phyloP scores from a whole-genome alignment of 2,888 invertebrate genomes.

The Drosophila emarginata region DNA sequence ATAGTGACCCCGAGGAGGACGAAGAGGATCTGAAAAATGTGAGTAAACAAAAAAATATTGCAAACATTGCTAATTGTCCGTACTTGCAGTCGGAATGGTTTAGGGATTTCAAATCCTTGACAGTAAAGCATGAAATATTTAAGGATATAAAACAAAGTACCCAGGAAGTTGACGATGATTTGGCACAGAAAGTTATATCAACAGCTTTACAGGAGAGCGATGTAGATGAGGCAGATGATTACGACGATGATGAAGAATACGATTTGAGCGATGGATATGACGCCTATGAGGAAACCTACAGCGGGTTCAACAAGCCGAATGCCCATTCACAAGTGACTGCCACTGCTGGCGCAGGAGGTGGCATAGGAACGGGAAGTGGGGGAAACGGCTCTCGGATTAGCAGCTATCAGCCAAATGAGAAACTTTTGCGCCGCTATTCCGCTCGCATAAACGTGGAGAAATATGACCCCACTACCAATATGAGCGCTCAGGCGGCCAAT shows the following conservation, averaged over 20 bases:
- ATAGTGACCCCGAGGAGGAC: conserved; percentile 81
- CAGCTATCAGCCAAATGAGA: conserved; percentile 91
- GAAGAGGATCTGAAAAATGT: conserved; percentile 54
- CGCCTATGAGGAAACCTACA: conserved; percentile 79
- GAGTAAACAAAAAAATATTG: background rate
- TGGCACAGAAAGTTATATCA: conserved; percentile 38
- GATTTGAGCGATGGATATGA: conserved; percentile 64
- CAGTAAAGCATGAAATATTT: conserved; percentile 74
- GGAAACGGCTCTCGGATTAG: conserved; percentile 84
- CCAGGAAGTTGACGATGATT: conserved; percentile 48
- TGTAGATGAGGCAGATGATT: conserved; percentile 54
- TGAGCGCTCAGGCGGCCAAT: conserved; percentile 87
- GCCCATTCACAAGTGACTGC: conserved; percentile 58
- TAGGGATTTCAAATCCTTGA: conserved; percentile 68
- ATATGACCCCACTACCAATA: conserved; percentile 85
- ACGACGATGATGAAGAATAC: conserved; percentile 62
- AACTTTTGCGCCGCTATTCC: conserved; percentile 89
- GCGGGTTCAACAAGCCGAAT: conserved; percentile 79
- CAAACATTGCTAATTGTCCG: background rate
- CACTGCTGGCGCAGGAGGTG: conserved; percentile 23
- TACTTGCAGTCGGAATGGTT: conserved; percentile 63
- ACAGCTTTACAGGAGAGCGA: conserved; percentile 26
- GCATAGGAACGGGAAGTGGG: conserved; percentile 11
- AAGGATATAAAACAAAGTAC: conserved; percentile 54
- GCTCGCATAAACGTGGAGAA: conserved; percentile 93